phyloP scores from a whole-genome alignment of 2,113 vertebrate species.

The Anarhynchus alexandrinus region DNA sequence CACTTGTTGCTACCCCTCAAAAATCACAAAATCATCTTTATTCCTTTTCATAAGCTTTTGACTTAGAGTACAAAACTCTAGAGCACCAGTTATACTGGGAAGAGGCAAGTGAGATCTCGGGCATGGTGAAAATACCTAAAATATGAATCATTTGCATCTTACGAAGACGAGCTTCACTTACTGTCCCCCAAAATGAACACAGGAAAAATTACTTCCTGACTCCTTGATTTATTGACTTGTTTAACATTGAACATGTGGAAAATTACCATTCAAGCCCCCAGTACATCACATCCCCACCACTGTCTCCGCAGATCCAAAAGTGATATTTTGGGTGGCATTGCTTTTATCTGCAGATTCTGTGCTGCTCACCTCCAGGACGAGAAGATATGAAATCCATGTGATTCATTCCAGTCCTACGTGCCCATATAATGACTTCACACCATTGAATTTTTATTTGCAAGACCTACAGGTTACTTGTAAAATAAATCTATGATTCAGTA shows the following conservation, averaged over 20 bases:
- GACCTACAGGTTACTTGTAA: background rate
- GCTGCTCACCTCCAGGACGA: background rate
- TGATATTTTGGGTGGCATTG: background rate
- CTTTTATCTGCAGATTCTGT: background rate
- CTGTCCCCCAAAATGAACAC: background rate
- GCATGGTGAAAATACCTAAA: background rate
- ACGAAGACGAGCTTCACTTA: background rate
- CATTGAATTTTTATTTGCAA: background rate
- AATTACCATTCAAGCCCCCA: background rate
- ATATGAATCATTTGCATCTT: background rate
- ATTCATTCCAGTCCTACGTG: background rate
- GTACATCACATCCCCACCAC: background rate
- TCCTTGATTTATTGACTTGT: background rate
- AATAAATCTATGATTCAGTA: background rate
- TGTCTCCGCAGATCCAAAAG: background rate
- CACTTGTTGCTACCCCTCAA: rapidly evolving
- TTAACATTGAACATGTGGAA: background rate
- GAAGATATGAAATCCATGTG: background rate
- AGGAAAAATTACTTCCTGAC: background rate
- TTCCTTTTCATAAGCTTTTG: background rate
- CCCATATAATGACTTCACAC: background rate
- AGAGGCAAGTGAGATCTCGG: background rate
- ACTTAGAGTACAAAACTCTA: background rate
- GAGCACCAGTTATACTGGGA: background rate
- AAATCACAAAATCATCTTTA: background rate